Conservation (phyloP, 2,113 vertebrate genomes). For the Psammodynastes pulverulentus region DNA sequence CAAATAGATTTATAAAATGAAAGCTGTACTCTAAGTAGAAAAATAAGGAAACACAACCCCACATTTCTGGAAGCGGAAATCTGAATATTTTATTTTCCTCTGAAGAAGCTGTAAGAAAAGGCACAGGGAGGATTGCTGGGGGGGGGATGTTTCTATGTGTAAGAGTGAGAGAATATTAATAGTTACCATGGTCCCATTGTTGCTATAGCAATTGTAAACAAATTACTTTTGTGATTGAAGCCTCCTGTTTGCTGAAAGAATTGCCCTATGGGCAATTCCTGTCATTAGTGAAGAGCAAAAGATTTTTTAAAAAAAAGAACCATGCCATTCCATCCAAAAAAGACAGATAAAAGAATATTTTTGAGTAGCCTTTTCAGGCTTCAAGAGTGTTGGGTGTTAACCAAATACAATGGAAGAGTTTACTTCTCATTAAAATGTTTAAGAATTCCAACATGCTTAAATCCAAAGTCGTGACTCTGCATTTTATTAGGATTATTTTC, state of each 20-base stretch:
- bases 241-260: constrained; percentile 21
- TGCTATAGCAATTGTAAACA: constrained; percentile 65
- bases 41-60: constrained; percentile 12
- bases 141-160: not conserved
- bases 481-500: not conserved
- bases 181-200: constrained; percentile 38
- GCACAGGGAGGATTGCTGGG: not conserved
- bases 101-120: not conserved
- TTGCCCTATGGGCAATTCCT: constrained; percentile 35
- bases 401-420: not conserved
- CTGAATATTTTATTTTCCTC: constrained; percentile 32
- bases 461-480: not conserved
- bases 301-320: not conserved
- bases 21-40: not conserved
- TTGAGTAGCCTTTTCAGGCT: not conserved
- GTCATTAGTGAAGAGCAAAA: not conserved
- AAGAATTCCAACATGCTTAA: not conserved
- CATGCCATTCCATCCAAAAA: not conserved
- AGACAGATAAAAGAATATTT: constrained; percentile 4
- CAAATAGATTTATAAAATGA: not conserved
- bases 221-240: constrained; percentile 35
- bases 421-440: constrained; percentile 5
- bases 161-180: constrained; percentile 32
- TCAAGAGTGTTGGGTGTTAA: not conserved
- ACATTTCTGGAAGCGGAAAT: constrained; percentile 14